Evolutionary conservation across 2,888 invertebrate genomes (phyloP).

Genomic region (Leucoptera coffeella): DNA sequence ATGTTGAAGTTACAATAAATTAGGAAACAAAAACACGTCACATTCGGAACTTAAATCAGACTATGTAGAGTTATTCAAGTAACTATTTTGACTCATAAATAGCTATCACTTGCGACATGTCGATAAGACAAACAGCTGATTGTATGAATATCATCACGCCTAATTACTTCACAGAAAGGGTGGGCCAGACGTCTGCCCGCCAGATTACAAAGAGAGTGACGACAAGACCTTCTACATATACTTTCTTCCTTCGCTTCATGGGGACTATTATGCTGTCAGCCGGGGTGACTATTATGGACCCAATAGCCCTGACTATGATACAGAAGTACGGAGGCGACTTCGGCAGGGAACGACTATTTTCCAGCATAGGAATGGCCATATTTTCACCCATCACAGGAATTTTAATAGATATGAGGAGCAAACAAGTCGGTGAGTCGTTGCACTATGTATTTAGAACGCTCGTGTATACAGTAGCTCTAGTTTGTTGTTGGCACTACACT

Average conservation of each 20-base stretch:
- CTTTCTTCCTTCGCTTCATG: slow-evolving; percentile 69
- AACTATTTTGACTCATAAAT: too few species aligned
- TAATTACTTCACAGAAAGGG: slow-evolving; percentile 58
- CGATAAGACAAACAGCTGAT: too few species aligned
- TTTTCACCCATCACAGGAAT: slow-evolving; percentile 76
- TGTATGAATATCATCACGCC: too few species aligned
- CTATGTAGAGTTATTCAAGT: too few species aligned
- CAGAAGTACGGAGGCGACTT: slow-evolving; percentile 79
- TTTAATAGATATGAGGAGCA: slow-evolving; percentile 66
- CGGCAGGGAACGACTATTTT: slow-evolving; percentile 73
- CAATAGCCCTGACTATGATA: slow-evolving; percentile 79
- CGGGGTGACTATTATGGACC: slow-evolving; percentile 84
- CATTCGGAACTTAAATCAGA: too few species aligned
- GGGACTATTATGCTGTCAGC: slow-evolving; percentile 78
- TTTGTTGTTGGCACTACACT: too few species aligned
- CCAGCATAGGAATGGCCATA: slow-evolving; percentile 76
- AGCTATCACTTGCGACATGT: too few species aligned
- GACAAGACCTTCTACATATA: slow-evolving; percentile 79
- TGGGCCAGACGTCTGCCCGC: slow-evolving; percentile 72
- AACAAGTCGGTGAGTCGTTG: slow-evolving; percentile 43
- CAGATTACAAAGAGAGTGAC: slow-evolving; percentile 72
- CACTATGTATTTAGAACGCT: slow-evolving; percentile 4
- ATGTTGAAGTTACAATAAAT: too few species aligned
- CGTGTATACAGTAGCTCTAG: too few species aligned
- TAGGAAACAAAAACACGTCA: too few species aligned